These are phyloP conservation scores for Hypselothyrea guttata DNA, from an alignment of 2,888 invertebrate genomes.

Conservation along the genomic window DNA sequence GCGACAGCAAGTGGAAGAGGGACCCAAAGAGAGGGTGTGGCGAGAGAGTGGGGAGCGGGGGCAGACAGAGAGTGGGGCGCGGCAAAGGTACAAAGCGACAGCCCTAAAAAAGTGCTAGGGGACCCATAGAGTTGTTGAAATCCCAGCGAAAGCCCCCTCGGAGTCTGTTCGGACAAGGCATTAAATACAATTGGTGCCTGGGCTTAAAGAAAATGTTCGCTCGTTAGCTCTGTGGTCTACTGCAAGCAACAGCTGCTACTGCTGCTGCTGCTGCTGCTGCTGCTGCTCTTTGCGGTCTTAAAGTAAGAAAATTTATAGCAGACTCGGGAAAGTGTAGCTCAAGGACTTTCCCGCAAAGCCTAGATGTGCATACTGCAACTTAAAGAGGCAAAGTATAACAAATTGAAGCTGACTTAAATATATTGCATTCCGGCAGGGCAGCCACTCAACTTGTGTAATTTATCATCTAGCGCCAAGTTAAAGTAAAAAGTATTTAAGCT, in stretches of 20 bases:
- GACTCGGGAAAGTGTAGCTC: slow-evolving; percentile 35
- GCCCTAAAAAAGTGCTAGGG: slow-evolving; percentile 35
- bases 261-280: slow-evolving; percentile 16
- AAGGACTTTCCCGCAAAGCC: slow-evolving; percentile 6
- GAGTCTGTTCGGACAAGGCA: slow-evolving; percentile 53
- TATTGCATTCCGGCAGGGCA: too few species aligned
- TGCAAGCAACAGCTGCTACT: slow-evolving; percentile 45
- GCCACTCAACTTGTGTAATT: too few species aligned
- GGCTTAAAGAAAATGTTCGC: slow-evolving; percentile 60
- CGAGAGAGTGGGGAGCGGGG: neutral
- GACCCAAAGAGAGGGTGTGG: neutral
- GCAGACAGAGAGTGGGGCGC: too few species aligned
- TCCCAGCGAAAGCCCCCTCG: slow-evolving; percentile 36
- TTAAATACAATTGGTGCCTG: slow-evolving; percentile 63
- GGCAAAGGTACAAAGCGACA: slow-evolving; percentile 62
- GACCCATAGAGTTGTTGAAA: slow-evolving; percentile 22
- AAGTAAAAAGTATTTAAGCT: too few species aligned
- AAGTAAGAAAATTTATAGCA: slow-evolving; percentile 44
- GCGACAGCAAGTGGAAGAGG: slow-evolving; percentile 49
- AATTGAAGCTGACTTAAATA: neutral
- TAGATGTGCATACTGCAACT: slow-evolving; percentile 13
- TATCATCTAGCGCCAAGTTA: too few species aligned
- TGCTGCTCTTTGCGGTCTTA: slow-evolving; percentile 48
- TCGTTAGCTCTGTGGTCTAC: slow-evolving; percentile 45
- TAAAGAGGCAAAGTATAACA: neutral